These are phyloP conservation scores for Onychomys torridus DNA, from an alignment of 2,797 vertebrate genomes.

Conservation along the genomic window DNA sequence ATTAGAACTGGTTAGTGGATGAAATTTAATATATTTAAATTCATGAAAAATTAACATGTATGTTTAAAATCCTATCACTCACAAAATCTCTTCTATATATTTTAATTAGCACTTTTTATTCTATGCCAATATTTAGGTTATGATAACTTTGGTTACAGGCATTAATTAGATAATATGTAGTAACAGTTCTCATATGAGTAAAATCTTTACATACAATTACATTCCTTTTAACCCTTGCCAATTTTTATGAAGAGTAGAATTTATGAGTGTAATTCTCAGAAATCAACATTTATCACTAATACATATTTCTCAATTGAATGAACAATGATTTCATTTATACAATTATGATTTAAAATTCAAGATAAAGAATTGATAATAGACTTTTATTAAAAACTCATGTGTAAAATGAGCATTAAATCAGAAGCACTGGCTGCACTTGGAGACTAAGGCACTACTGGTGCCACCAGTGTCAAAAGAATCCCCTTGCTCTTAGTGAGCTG, in stretches of 20 bases:
- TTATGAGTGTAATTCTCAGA: conserved; percentile 15
- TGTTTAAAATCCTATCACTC: neutral
- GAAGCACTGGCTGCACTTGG: neutral
- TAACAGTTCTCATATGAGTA: neutral
- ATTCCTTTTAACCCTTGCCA: conserved; percentile 30
- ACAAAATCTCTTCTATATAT: neutral
- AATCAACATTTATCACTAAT: neutral
- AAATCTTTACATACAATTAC: conserved; percentile 10
- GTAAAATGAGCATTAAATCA: neutral
- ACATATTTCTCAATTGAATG: neutral
- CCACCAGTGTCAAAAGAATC: conserved; percentile 13
- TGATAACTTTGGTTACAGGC: neutral
- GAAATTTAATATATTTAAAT: conserved; percentile 35
- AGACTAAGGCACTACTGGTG: neutral
- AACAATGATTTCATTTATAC: conserved; percentile 2
- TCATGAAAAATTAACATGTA: conserved; percentile 17
- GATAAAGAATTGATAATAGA: neutral
- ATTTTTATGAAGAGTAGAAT: neutral
- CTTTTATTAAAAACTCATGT: neutral
- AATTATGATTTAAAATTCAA: conserved; percentile 19
- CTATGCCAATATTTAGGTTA: neutral
- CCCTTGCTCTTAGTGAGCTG: neutral
- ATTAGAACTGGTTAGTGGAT: neutral
- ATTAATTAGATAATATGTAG: conserved; percentile 20
- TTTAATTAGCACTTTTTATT: conserved; percentile 30